phyloP scores from a whole-genome alignment of 2,797 vertebrate species.

The Squalus acanthias region DNA sequence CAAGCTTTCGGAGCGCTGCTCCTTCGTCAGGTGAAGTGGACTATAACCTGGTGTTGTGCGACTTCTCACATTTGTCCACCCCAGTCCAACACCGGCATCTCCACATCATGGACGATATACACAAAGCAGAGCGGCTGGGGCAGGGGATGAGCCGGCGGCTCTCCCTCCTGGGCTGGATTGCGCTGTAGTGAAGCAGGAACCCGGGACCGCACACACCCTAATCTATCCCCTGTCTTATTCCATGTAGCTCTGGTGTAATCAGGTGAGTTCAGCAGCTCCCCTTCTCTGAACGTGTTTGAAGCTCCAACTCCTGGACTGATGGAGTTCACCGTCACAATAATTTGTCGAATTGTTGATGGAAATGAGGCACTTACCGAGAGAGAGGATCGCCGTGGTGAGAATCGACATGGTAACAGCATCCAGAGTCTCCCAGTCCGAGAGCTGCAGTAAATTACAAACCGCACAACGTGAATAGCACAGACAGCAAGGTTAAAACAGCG shows the following conservation, averaged over 20 bases:
- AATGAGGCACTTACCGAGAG: slow-evolving; percentile 22
- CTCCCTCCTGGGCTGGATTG: background rate
- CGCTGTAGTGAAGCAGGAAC: too few species aligned
- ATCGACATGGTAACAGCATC: background rate
- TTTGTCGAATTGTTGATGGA: background rate
- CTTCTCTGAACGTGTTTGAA: background rate
- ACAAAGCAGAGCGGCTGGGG: too few species aligned
- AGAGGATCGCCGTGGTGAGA: background rate
- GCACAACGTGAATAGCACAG: background rate
- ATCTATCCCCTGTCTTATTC: background rate
- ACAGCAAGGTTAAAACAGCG: background rate
- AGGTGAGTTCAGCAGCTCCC: too few species aligned
- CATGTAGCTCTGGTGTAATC: background rate
- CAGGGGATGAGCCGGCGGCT: background rate
- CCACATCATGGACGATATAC: too few species aligned
- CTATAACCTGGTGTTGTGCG: too few species aligned
- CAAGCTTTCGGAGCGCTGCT: too few species aligned
- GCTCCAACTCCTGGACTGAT: background rate
- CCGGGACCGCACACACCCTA: background rate
- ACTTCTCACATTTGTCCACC: too few species aligned
- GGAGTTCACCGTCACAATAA: background rate
- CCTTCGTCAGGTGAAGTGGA: too few species aligned
- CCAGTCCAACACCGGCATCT: too few species aligned
- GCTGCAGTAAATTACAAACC: background rate
- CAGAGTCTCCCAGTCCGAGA: background rate